Evolutionary conservation across 2,888 invertebrate species (phyloP), one percentile per base, ranked within the genome.

Genomic region (Torymus auratus): DNA sequence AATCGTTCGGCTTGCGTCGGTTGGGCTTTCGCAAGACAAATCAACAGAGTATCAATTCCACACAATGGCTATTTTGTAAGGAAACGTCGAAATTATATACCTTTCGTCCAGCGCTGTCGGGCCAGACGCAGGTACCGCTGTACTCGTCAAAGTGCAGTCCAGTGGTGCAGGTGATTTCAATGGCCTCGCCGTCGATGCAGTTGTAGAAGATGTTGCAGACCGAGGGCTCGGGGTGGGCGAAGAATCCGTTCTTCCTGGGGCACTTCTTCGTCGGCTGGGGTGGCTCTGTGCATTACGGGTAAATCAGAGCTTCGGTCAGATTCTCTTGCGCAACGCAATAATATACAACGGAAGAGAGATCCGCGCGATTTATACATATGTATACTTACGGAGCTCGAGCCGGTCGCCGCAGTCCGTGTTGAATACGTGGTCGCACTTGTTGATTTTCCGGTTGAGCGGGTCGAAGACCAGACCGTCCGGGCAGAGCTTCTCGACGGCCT

Each of bases 351-450:
- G 56, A 14, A 13, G 28, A 10, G 28, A 23, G 53, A 65, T 65
- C 15, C 60, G 52, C 56, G 62, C 20, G 83, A 56, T 41, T 3
- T n/a, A 14, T 55, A 55, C 14, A 17, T n/a, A 20, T 12, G 14
- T 23, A 50, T 52, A 94, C 97, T 95, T 93, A 97, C 97, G 97
- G 83, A 97, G 93, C 91, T 97, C 96, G 70, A 95, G 94, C 89
- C 97, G 94, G 89, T 97, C 96, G 72, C 96, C 96, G 88, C 97
- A 97, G 90, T 97, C 97, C 20, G 96, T 96, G 88, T 96, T 97
- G 94, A 97, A 97, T 88, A 96, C 96, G 89, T 97, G 96, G 91
- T 97, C 97, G 89, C 97, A 97, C 90, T 97, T 97, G 93, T 97
- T 97, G 89, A 95, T 93, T 92, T 96, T 96, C 87, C 96, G 94